Base-by-base conservation (phyloP, 23 tunicate species). In the Styela clava region DNA sequence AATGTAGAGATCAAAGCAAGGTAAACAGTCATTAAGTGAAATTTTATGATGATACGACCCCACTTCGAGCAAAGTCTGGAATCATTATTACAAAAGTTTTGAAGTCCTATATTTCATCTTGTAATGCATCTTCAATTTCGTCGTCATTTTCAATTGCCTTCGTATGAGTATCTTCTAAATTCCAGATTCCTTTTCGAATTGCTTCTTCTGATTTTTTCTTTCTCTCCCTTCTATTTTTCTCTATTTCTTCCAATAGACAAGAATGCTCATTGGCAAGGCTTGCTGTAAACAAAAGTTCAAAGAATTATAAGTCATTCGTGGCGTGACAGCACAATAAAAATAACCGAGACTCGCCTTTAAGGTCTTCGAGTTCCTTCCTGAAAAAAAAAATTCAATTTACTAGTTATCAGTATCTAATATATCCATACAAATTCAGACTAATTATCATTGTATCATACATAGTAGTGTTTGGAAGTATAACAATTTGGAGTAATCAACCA, bases 321-420 rank as follows among this genome's bases (percentile, higher is more conserved):
- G 64, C n/a, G n/a, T n/a, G n/a, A n/a, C n/a, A n/a, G n/a, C n/a
- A n/a, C n/a, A n/a, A n/a, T n/a, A n/a, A 44, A 44, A 44, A 44
- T 5, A 44, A 44, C 56, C 7, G 9, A 7, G 12, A 44, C 31
- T 25, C 21, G 44, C 81, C 81, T 76, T 76, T 76, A 52, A 76
- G 16, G 21, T 76, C 81, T 44, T 76, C 81, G 31, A 76, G 33
- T 76, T 76, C 81, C 24, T 76, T 36, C 65, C 81, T 76, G 65
- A 23, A 76, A 76, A 44, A 29, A 76, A 16, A 0, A 76, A 28
- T 24, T 72, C 16, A 1, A 67, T 5, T 7, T 5, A 5, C 12
- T 44, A 5, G 12, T 7, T 44, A 5, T 12, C 9, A 44, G 56
- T 5, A 44, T 5, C 12, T 5, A 44, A 44, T 5, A 44, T 44